These are phyloP conservation scores for Gymnopithys bicolor DNA, from an alignment of 2,797 vertebrate genomes.

Conservation along the genomic window DNA sequence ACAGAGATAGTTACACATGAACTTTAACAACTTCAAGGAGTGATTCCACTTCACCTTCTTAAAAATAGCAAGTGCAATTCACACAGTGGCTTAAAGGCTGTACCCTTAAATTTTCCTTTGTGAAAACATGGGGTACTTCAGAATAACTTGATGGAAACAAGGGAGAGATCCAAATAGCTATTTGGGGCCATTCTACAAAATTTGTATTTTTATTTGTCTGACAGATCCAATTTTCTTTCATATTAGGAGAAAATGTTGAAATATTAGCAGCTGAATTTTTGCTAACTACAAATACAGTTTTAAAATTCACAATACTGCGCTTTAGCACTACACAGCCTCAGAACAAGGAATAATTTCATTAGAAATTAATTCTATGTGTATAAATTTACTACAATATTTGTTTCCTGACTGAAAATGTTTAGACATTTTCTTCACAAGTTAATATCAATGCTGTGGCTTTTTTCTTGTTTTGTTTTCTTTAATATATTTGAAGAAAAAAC, in stretches of 20 bases:
- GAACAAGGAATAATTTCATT: neutral
- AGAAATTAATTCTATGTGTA: neutral
- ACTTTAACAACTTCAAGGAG: neutral
- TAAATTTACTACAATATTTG: neutral
- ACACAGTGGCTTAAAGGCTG: neutral
- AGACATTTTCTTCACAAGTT: neutral
- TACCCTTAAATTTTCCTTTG: neutral
- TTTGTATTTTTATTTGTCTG: neutral
- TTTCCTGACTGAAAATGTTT: neutral
- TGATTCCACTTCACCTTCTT: neutral
- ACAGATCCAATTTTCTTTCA: neutral
- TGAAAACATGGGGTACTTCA: neutral
- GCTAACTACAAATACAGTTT: neutral
- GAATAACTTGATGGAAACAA: neutral
- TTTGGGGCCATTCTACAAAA: neutral
- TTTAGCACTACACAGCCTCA: neutral
- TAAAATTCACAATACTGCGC: neutral
- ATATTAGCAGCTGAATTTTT: neutral
- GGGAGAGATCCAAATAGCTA: neutral
- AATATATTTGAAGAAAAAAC: neutral
- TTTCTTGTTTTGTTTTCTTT: neutral
- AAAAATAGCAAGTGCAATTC: neutral
- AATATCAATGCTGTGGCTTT: neutral
- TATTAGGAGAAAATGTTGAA: neutral
- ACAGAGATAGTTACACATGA: neutral